These are phyloP conservation scores for Bungarus multicinctus DNA, from an alignment of 2,113 vertebrate species.

Conservation along the genomic window DNA sequence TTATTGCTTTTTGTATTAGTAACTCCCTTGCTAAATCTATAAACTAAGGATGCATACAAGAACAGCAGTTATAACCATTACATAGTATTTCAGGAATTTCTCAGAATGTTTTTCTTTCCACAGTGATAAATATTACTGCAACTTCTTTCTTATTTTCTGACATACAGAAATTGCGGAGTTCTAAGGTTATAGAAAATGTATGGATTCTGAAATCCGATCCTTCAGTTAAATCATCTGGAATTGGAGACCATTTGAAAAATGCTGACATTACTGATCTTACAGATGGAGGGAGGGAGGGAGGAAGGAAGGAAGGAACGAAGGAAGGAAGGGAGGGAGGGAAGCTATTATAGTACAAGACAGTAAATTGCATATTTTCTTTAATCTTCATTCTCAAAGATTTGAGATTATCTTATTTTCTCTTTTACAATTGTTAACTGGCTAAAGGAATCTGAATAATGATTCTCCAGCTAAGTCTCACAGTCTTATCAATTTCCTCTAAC, in stretches of 20 bases:
- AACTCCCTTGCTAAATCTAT: constrained; percentile 32
- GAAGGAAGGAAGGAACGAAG: neutral
- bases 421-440: neutral
- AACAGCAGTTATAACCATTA: constrained; percentile 5
- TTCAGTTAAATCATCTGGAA: constrained; percentile 13
- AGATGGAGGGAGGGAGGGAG: neutral
- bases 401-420: neutral
- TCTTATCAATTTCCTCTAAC: neutral
- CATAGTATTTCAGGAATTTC: constrained; percentile 11
- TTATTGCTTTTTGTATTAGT: constrained; percentile 27
- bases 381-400: neutral
- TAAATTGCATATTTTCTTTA: neutral
- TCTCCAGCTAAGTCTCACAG: neutral
- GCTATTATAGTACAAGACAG: neutral
- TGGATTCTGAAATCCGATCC: neutral
- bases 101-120: constrained; percentile 10
- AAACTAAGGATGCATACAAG: constrained; percentile 32
- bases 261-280: constrained; percentile 15
- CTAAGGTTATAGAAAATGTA: constrained; percentile 1
- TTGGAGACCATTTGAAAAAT: neutral
- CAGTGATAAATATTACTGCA: constrained; percentile 8
- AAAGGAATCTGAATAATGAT: neutral
- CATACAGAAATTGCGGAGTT: constrained; percentile 18
- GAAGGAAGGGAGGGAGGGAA: neutral
- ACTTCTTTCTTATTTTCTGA: neutral